phyloP scores from a whole-genome alignment of 2,797 vertebrate genomes.

The Linurgus olivaceus region DNA sequence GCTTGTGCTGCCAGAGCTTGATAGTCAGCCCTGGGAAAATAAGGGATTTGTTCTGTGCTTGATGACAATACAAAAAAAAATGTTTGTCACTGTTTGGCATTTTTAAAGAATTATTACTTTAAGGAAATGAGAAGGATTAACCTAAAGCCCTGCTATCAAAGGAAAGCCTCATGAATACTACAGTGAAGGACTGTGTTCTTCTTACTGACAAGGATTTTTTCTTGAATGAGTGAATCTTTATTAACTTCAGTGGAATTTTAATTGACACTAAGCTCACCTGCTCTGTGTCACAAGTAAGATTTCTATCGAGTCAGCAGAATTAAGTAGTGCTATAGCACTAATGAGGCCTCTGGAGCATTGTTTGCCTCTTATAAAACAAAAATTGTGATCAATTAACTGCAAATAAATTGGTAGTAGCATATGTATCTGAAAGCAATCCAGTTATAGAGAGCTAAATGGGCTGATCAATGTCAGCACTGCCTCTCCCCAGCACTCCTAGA shows the following conservation, averaged over 20 bases:
- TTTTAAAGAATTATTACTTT: neutral
- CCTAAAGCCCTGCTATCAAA: neutral
- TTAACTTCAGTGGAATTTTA: neutral
- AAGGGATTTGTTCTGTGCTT: neutral
- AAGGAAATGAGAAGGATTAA: neutral
- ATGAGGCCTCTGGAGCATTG: conserved; percentile 58
- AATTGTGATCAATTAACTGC: conserved; percentile 50
- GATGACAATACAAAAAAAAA: neutral
- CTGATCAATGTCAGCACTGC: neutral
- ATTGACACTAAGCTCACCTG: neutral
- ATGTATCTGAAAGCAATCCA: conserved; percentile 24
- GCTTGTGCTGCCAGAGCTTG: accelerated
- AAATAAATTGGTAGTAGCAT: conserved; percentile 46
- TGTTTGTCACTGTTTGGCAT: neutral
- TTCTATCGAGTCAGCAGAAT: neutral
- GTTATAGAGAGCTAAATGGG: neutral
- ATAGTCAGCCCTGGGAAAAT: neutral
- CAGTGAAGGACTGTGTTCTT: neutral
- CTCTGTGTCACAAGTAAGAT: neutral
- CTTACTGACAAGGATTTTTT: neutral
- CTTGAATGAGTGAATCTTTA: neutral
- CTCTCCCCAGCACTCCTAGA: neutral
- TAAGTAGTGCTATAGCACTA: conserved; percentile 19
- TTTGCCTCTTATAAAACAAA: conserved; percentile 28
- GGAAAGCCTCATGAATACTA: neutral